phyloP scores from a whole-genome alignment of 2,888 invertebrate species.

The Lepeophtheirus nordmannii region DNA sequence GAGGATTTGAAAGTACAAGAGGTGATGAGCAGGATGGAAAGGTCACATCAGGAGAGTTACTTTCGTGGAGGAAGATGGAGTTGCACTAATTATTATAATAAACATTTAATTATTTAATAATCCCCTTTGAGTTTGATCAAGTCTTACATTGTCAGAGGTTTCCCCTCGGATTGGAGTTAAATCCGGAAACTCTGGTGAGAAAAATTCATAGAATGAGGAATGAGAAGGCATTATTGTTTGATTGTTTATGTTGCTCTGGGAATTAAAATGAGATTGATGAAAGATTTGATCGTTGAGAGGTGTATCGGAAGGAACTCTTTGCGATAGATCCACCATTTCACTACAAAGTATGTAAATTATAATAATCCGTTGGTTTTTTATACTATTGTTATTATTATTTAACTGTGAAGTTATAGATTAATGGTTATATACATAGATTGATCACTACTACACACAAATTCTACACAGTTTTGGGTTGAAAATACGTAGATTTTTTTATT shows the following conservation, averaged over 20 bases:
- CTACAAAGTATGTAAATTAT: background rate
- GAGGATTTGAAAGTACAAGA: background rate
- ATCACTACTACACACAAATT: no score
- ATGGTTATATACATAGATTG: no score
- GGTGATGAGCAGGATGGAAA: background rate
- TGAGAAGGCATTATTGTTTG: background rate
- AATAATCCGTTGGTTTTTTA: background rate
- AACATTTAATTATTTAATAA: no score
- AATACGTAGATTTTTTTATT: no score
- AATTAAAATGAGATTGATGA: background rate
- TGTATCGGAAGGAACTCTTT: background rate
- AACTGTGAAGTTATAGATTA: no score
- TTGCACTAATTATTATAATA: background rate
- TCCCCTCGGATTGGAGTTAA: background rate
- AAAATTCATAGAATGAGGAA: background rate
- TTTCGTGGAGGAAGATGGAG: background rate
- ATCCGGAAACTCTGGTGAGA: background rate
- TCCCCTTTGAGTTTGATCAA: no score
- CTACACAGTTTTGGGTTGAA: no score
- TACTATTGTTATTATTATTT: no score
- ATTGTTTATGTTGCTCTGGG: background rate
- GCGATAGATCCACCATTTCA: conserved; percentile 1
- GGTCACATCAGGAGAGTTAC: background rate
- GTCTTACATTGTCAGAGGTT: background rate
- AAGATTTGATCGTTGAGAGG: no score